Percentiles rank a stretch among this genome's conserved stretches.
Evolutionary conservation across 2,113 vertebrate species (phyloP).

Genomic region (Corynorhinus townsendii): DNA sequence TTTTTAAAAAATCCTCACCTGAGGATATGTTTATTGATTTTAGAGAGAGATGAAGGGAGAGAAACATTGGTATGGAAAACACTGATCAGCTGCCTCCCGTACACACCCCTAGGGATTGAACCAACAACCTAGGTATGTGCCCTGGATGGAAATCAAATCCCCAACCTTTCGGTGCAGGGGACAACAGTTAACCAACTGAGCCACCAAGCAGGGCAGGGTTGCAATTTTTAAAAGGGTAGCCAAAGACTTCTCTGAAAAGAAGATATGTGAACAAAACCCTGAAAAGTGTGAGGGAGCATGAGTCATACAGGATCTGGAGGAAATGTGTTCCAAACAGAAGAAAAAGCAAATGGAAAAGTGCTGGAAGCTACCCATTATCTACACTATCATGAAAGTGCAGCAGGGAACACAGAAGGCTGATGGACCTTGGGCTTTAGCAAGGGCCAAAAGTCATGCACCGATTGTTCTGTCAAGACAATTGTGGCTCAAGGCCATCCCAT

Average conservation of each 20-base stretch:
- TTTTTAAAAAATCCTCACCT: neutral
- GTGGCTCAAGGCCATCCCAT: no score
- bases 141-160: neutral
- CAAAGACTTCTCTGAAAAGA: neutral
- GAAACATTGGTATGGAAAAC: neutral
- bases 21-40: neutral
- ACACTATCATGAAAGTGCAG: no score
- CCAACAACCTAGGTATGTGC: neutral
- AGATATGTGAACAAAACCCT: neutral
- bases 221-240: neutral
- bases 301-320: neutral
- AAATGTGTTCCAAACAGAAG: neutral
- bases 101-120: neutral
- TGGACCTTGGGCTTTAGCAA: no score
- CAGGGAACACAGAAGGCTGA: no score
- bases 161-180: neutral
- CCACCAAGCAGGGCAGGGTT: neutral
- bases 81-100: neutral
- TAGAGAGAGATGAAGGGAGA: neutral
- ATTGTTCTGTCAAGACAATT: no score
- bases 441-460: no score
- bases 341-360: neutral
- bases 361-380: no score
- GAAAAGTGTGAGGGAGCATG: neutral
- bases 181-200: neutral